Base-by-base conservation (phyloP, 2,888 invertebrate genomes). In the Erebia epiphron region DNA sequence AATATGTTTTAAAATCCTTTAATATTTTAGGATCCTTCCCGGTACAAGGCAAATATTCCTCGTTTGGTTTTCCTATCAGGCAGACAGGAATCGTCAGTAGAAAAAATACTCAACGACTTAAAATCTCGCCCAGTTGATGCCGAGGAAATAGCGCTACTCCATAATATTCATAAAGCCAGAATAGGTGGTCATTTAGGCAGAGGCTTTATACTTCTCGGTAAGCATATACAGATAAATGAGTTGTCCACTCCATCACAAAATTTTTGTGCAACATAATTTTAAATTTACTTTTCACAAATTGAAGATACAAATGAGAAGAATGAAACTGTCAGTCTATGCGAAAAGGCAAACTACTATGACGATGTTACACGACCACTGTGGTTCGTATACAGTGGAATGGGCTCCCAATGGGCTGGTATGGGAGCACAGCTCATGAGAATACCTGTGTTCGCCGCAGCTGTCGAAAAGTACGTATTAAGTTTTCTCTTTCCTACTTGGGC, bases 311-410 rank as follows among this genome's bases (percentile, higher is more conserved):
- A 86, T 41, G 76, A 78, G 16, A 75, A 85, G 2, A 71, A 82
- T 0, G 75, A 87, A 65, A 89, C 87, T 0, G 77, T 86, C 0
- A 77, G 79, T 26, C 70, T 90, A 1, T 54, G 71, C 11, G 86
- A 89, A 69, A 82, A 81, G 13, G 72, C 74, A 1, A 80, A 81
- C 13, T 86, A 88, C 72, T 87, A 80, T 46, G 86, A 89, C 54
- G 82, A 83, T 9, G 83, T 76, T 0, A 79, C 80, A 43, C 82
- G 94, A 0, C 95, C 95, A 0, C 85, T 96, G 9, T 96, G 96
- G 95, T 96, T 94, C 82, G 94, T 96, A 71, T 96, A 95, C 89
- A 95, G 96, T 71, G 96, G 96, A 9, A 96, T 96, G 96, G 96
- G 96, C 9, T 94, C 95, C 0, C 96, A 96, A 82, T 96, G 96